Evolutionary conservation across 2,888 invertebrate species (phyloP), one percentile per base, ranked within the genome.

Genomic region (Atherix ibis): DNA sequence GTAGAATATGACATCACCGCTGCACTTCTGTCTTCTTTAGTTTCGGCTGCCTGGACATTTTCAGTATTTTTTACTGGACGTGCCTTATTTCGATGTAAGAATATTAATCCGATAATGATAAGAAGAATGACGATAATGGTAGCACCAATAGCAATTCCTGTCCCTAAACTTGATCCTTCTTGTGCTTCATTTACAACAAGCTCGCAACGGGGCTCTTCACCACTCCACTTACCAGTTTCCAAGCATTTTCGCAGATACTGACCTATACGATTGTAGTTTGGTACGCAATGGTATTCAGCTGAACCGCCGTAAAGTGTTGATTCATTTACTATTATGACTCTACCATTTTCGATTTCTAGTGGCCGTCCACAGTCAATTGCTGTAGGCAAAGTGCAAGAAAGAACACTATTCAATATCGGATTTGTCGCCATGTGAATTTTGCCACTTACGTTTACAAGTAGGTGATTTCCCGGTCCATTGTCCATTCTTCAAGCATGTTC

Each of bases 1-100:
- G 81, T 82, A 15, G 85, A 80, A 53, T 85, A 87, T 32, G 84
- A 85, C 83, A 85, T 85, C 0, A 85, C 85, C 0, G 85, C 83
- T 0, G 85, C 84, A 52, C 76, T 84, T 48, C 82, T 76, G 51
- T 85, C 84, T 54, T 85, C 85, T 50, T 85, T 85, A 12, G 81
- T 65, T 48, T 85, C 82, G 1, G 84, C 85, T 2, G 81, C 82
- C 62, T 84, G 82, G 27, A 87, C 73, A 54, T 87, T 87, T 54
- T 85, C 85, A 0, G 85, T 84, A 52, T 85, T 85, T 54, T 85
- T 87, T 1, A 87, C 82, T 1, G 85, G 84, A 3, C 81, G 75
- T 13, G 82, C 80, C 65, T 83, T 84, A 29, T 83, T 76, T 36
- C 85, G 67, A 63, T 84, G 75, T 40, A 85, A 63, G 52, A 87